Percentiles rank a stretch among this genome's conserved stretches.
phyloP scores from a whole-genome alignment of 1,140 invertebrate genomes.

The Drosophila pruinosa region DNA sequence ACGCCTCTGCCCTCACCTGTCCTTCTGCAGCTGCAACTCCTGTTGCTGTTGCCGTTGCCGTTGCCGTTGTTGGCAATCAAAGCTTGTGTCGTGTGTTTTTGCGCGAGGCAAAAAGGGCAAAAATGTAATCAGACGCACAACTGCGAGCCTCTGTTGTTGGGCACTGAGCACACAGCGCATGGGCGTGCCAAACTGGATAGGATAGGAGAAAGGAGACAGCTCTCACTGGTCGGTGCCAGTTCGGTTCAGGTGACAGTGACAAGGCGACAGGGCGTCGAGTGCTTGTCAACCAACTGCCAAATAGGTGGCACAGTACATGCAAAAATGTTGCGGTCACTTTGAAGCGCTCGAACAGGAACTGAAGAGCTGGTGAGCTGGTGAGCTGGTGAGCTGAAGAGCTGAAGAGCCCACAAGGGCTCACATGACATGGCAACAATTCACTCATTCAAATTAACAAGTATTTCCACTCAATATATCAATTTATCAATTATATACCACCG shows the following conservation, averaged over 20 bases:
- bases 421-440: not conserved
- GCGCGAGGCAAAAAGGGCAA: constrained; percentile 50
- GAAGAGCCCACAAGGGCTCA: not conserved
- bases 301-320: not conserved
- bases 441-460: constrained; percentile 2
- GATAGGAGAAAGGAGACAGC: not conserved
- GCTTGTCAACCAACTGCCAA: constrained; percentile 11
- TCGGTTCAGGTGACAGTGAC: constrained; percentile 11
- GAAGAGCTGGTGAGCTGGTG: not conserved
- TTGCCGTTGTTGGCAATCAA: constrained; percentile 54
- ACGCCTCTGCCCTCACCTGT: not conserved
- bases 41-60: not conserved
- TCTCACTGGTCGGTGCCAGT: not conserved
- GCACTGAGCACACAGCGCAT: not conserved
- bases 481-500: constrained; percentile 7
- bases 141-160: constrained; percentile 7
- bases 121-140: constrained; percentile 70
- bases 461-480: constrained; percentile 14
- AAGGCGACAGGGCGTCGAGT: constrained; percentile 11
- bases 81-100: constrained; percentile 37
- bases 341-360: not conserved
- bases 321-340: constrained; percentile 21
- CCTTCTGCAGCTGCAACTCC: not conserved
- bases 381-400: not conserved
- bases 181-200: constrained; percentile 39